Evolutionary conservation across 2,113 vertebrate genomes (phyloP), one percentile per base, ranked within the genome.

Genomic region (Corynorhinus townsendii): DNA sequence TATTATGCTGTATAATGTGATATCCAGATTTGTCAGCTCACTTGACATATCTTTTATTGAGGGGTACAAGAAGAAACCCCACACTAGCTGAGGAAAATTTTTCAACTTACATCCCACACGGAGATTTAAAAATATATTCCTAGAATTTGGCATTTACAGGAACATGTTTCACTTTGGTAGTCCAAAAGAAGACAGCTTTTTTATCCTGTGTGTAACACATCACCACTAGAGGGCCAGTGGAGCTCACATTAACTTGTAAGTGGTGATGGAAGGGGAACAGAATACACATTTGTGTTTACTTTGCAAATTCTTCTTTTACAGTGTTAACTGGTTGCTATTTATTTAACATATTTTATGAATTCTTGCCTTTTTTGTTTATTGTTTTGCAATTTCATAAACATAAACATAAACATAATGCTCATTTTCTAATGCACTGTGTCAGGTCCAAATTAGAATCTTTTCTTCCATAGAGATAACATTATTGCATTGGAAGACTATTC

Each of bases 21-120:
- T 69, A 93, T 93, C 89, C 93, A 43, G 33, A 96, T 97, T 96
- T 97, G 96, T 96, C 97, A 97, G 97, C 94, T 86, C 83, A 28
- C 95, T 96, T 97, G 97, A 97, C 96, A 97, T 97, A 97, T 97
- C 97, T 96, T 96, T 93, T 97, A 97, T 97, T 96, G 97, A 97
- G 97, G 96, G 96, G 95, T 96, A 97, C 97, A 96, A 97, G 95
- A 97, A 97, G 97, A 97, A 97, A 96, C 96, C 96, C 95, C 93
- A 97, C 95, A 96, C 82, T 96, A 96, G 95, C 89, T 79, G 93
- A 95, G 95, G 95, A 95, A 95, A 86, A 81, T 68, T 96, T 94
- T 81, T 96, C 92, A 96, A 94, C 97, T 97, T 97, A 79, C 97
- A 95, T 96, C 97, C 97, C 97, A 97, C 97, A 95, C 86, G 4